These are phyloP conservation scores for Therioaphis trifolii DNA, from an alignment of 2,888 invertebrate genomes.

Conservation along the genomic window DNA sequence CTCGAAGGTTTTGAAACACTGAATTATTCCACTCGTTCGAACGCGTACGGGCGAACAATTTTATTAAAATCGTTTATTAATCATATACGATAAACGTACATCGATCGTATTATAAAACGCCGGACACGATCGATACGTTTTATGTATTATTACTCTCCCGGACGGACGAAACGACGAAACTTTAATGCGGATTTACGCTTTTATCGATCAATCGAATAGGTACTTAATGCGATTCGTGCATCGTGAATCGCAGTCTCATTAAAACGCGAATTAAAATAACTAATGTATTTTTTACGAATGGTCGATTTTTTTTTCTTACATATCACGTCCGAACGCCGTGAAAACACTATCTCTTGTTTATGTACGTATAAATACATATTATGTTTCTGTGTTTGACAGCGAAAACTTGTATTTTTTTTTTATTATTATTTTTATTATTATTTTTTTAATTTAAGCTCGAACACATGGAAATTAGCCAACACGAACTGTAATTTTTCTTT, in stretches of 20 bases:
- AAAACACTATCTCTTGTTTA: background rate
- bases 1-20: no score
- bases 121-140: background rate
- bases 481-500: background rate
- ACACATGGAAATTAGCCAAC: constrained; percentile 30
- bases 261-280: background rate
- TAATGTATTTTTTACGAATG: background rate
- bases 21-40: no score
- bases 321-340: background rate
- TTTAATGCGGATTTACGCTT: background rate
- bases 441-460: constrained; percentile 1
- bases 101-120: background rate
- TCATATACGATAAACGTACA: no score
- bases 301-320: no score
- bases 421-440: no score
- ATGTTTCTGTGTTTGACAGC: background rate
- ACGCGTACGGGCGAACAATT: no score
- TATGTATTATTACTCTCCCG: no score
- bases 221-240: background rate
- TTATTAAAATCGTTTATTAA: no score
- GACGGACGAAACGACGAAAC: background rate
- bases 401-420: constrained; percentile 29
- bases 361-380: background rate
- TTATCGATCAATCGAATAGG: background rate
- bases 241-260: background rate